phyloP scores from a whole-genome alignment of 2,113 vertebrate genomes.

The Tachycineta bicolor region DNA sequence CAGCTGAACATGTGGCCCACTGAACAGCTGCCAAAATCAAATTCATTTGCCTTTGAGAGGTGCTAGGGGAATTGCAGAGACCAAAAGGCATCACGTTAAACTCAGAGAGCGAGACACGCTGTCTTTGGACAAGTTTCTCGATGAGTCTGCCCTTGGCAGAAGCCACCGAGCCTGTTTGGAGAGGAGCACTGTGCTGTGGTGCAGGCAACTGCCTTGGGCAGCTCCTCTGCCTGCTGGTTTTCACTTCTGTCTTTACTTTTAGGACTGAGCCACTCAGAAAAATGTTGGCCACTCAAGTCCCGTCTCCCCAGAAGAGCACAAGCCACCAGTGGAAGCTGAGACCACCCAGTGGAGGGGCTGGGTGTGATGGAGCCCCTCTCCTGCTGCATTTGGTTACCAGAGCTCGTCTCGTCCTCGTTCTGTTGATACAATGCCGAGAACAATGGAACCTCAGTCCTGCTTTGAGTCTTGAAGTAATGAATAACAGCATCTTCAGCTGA shows the following conservation, averaged over 20 bases:
- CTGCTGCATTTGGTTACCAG: constrained; percentile 30
- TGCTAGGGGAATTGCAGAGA: constrained; percentile 67
- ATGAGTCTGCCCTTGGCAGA: constrained; percentile 63
- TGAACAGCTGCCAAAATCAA: constrained; percentile 72
- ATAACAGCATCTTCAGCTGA: constrained; percentile 33
- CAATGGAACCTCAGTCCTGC: constrained; percentile 5
- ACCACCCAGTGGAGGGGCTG: not conserved
- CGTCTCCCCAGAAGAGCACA: not conserved
- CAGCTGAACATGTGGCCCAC: constrained; percentile 66
- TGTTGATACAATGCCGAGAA: not conserved
- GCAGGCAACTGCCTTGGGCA: not conserved
- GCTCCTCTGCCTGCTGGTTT: not conserved
- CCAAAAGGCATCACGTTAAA: constrained; percentile 67
- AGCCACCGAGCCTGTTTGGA: not conserved
- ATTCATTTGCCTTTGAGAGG: constrained; percentile 61
- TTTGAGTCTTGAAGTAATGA: constrained; percentile 30
- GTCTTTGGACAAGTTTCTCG: constrained; percentile 56
- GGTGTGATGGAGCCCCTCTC: not conserved
- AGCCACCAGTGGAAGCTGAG: not conserved
- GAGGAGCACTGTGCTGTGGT: not conserved
- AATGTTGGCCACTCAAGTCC: not conserved
- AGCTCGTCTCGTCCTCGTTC: not conserved
- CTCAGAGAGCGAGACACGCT: not conserved
- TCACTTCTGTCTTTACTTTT: not conserved
- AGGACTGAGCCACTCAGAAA: not conserved